Percentiles rank a stretch among this genome's conserved stretches.
These are phyloP conservation scores for Sminthopsis crassicaudata DNA, from an alignment of 2,113 vertebrate species.

Conservation along the genomic window DNA sequence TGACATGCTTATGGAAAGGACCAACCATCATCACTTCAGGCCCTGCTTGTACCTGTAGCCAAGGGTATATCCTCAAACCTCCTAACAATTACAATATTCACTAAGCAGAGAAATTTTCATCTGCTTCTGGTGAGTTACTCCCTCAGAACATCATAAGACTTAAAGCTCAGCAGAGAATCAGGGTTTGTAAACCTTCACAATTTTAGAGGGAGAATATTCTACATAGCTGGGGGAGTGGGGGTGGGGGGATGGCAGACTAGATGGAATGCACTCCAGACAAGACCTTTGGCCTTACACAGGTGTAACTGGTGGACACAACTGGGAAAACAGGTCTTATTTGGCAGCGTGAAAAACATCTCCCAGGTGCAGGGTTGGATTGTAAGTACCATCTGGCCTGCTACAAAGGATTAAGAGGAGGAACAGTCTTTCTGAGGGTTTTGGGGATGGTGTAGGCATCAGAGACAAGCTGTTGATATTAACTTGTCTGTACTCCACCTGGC, in stretches of 20 bases:
- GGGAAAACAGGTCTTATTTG: conserved; percentile 62
- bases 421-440: conserved; percentile 49
- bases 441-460: conserved; percentile 36
- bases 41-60: not conserved
- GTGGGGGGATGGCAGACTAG: not conserved
- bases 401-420: conserved; percentile 71
- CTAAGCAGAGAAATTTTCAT: not conserved
- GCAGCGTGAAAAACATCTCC: conserved; percentile 72
- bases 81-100: not conserved
- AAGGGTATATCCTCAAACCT: not conserved
- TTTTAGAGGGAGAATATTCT: not conserved
- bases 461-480: conserved; percentile 66
- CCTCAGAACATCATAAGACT: not conserved
- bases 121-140: not conserved
- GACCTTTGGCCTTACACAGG: conserved; percentile 28
- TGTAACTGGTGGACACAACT: conserved; percentile 51
- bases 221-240: not conserved
- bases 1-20: not conserved
- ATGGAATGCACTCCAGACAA: conserved; percentile 16
- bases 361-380: conserved; percentile 70
- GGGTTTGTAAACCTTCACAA: not conserved
- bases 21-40: not conserved
- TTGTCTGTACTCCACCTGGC: conserved; percentile 65
- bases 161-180: not conserved
- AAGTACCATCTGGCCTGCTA: conserved; percentile 77